A percentile compares a stretch with the other conserved stretches of the same genome.
Evolutionary conservation across 2,888 invertebrate genomes (phyloP).

Genomic region (Ariolimax columbianus): DNA sequence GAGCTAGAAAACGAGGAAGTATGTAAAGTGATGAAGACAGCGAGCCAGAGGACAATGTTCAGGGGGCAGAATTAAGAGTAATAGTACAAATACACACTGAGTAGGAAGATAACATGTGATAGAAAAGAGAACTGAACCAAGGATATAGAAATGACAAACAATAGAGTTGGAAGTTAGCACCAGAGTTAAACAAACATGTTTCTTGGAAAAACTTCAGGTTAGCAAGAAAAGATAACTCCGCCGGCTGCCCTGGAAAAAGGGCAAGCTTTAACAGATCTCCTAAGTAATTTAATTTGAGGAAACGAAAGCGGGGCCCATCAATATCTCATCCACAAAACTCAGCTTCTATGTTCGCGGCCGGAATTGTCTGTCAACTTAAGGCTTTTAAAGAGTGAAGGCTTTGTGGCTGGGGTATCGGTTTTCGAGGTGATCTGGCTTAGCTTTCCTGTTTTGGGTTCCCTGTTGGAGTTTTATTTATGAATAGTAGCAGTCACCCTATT

Average conservation of each 20-base stretch:
- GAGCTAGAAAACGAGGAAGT: no score
- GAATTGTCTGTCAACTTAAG: conserved; percentile 34
- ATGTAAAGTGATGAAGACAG: no score
- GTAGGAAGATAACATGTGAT: not conserved
- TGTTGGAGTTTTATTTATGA: no score
- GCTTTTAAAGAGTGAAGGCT: not conserved
- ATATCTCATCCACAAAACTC: not conserved
- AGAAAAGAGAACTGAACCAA: not conserved
- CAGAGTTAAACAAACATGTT: not conserved
- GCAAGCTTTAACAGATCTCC: not conserved
- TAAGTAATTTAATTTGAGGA: conserved; percentile 34
- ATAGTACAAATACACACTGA: no score
- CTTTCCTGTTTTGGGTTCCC: no score
- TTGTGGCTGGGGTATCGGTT: not conserved
- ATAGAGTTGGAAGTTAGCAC: not conserved
- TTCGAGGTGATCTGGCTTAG: no score
- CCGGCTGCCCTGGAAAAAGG: not conserved
- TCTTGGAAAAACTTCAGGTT: not conserved
- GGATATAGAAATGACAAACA: not conserved
- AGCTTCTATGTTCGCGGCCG: not conserved
- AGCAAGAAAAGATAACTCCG: not conserved
- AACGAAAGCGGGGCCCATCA: conserved; percentile 20
- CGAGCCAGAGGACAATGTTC: not conserved
- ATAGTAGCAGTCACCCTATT: no score
- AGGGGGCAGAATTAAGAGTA: not conserved